Evolutionary conservation across 1,140 invertebrate species (phyloP), one percentile per base, ranked within the genome.

Genomic region (Luehdorfia chinensis): DNA sequence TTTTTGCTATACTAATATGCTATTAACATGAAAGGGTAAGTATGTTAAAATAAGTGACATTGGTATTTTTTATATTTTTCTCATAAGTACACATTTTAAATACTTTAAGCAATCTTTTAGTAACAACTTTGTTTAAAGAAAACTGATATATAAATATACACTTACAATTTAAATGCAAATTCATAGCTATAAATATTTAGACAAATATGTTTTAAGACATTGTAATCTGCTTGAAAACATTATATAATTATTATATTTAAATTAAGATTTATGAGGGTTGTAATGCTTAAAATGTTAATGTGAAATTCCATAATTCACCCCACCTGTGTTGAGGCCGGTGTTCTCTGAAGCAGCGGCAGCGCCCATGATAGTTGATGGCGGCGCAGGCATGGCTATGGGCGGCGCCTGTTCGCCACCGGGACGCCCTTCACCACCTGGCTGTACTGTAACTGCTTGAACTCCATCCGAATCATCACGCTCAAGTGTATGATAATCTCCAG

Each of bases 401-500:
- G 84, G 79, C 33, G 77, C 79, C 55, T 81, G 73, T 16, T 83
- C 75, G 7, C 69, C 74, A 14, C 61, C 61, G 8, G 79, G 83
- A 23, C 78, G 77, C 7, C 72, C 69, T 58, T 84, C 76, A 9
- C 64, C 74, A 15, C 75, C 74, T 4, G 87, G 87, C 58, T 87
- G 87, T 37, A 70, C 66, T 0, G 84, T 87, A 9, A 87, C 84
- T 15, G 75, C 59, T 25, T 78, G 74, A 11, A 87, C 76, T 7
- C 83, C 84, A 50, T 87, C 86, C 6, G 84, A 87, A 47, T 87
- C 84, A 50, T 84, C 78, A 9, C 78, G 60, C 87, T 96, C 93
- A 62, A 97, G 85, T 65, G 95, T 96, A 70, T 97, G 92, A 85
- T 98, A 97, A 72, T 95, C 93, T 32, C 95, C 95, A 47, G 94